Conservation (phyloP, 2,888 invertebrate species). For the Chaetoderma sp. region DNA sequence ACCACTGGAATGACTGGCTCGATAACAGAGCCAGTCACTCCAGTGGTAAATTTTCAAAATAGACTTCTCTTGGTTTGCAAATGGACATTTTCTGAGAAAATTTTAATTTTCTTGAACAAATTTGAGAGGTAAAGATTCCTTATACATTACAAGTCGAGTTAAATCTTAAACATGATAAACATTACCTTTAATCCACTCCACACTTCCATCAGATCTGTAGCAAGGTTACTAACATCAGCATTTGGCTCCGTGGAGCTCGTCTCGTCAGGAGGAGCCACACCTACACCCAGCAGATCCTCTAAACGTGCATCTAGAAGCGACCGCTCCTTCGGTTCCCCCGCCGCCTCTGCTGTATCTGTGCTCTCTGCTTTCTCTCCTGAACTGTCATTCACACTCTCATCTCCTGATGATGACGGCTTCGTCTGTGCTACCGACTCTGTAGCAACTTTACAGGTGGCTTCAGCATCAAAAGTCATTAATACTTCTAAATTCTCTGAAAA, state of each 20-base stretch:
- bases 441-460: constrained; percentile 10
- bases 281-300: constrained; percentile 14
- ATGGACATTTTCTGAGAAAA: too few relatives aligned
- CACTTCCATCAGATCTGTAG: constrained; percentile 75
- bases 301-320: too few relatives aligned
- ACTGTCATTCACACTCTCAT: not conserved
- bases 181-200: constrained; percentile 77
- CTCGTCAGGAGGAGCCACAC: not conserved
- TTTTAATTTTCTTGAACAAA: too few relatives aligned
- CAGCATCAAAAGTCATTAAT: constrained; percentile 16
- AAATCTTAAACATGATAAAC: too few relatives aligned
- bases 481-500: constrained; percentile 9
- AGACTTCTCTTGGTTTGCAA: too few relatives aligned
- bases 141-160: too few relatives aligned
- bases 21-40: too few relatives aligned
- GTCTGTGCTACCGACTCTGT: constrained; percentile 7
- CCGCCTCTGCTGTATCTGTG: not conserved
- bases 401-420: constrained; percentile 16
- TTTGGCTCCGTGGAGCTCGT: constrained; percentile 10
- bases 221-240: constrained; percentile 54
- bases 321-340: constrained; percentile 21
- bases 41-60: too few relatives aligned
- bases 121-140: too few relatives aligned
- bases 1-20: too few relatives aligned
- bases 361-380: constrained; percentile 1